A percentile compares a stretch with the other conserved stretches of the same genome.
Evolutionary conservation across 2,888 invertebrate species (phyloP).

Genomic region (Caenorhabditis sp.): DNA sequence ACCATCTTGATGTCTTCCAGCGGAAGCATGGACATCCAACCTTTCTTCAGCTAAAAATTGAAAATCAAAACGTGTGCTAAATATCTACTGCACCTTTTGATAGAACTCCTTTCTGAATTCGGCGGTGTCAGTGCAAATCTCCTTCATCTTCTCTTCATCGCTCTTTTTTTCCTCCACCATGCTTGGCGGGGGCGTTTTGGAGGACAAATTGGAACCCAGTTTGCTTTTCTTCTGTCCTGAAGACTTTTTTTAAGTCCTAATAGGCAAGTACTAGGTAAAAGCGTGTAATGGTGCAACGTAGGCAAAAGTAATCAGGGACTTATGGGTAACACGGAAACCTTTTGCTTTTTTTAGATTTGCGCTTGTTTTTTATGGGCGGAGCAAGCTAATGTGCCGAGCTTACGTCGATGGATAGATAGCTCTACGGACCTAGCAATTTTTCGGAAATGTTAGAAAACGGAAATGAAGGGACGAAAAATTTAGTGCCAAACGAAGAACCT

Average conservation of each 20-base stretch:
- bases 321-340: not conserved
- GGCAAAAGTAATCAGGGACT: not conserved
- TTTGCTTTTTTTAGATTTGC: not conserved
- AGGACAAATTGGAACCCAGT: not conserved
- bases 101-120: not conserved
- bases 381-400: no score
- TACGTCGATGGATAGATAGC: no score
- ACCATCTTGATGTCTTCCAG: slow-evolving; percentile 25
- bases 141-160: not conserved
- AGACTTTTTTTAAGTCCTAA: no score
- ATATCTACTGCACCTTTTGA: not conserved
- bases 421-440: not conserved
- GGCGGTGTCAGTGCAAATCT: not conserved
- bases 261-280: no score
- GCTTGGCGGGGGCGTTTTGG: not conserved
- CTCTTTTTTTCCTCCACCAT: not conserved
- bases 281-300: no score
- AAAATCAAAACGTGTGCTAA: not conserved
- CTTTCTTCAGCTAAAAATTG: not conserved
- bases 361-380: not conserved
- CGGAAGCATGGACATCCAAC: not conserved
- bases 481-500: not conserved
- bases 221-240: no score
- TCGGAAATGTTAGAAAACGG: no score
- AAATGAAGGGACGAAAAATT: not conserved